Base-by-base conservation (phyloP, 1,140 invertebrate species). In the Diorhabda carinulata region DNA sequence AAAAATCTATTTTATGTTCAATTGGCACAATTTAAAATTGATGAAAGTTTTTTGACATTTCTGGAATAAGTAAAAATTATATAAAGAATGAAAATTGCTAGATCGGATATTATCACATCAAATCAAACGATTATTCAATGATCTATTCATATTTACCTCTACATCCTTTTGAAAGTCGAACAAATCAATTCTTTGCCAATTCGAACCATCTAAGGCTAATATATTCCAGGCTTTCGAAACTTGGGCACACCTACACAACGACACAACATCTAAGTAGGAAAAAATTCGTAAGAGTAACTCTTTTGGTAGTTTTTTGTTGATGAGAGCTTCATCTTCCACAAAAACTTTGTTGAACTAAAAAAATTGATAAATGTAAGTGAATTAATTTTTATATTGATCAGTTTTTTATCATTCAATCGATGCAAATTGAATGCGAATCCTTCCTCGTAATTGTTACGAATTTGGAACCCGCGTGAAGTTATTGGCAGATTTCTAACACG, bases 161-260 rank as follows among this genome's bases (percentile, higher is more conserved):
- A 99, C 94, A 86, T 99, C 97, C 78, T 90, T 91, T 83, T 99
- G 98, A 84, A 99, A 99, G 83, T 97, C 90, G 86, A 99, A 99
- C 56, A 99, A 85, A 85, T 99, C 96, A 79, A 99, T 98, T 82
- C 93, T 88, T 83, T 99, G 97, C 98, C 98, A 99, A 83, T 99
- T 99, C 77, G 95, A 98, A 66, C 98, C 98, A 85, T 99, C 98
- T 69, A 99, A 85, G 58, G 98, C 98, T 73, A 99, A 84, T 60
- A 97, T 87, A 83, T 99, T 99, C 98, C 98, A 99, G 81, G 92
- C 87, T 86, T 95, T 95, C 74, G 95, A 98, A 75, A 91, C 90
- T 88, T 99, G 97, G 73, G 97, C 97, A 89, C 97, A 99, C 75
- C 97, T 87, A 83, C 98, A 99, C 74, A 99, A 84, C 47, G 97